These are phyloP conservation scores for Coluber constrictor DNA, from an alignment of 2,797 vertebrate species.

Conservation along the genomic window DNA sequence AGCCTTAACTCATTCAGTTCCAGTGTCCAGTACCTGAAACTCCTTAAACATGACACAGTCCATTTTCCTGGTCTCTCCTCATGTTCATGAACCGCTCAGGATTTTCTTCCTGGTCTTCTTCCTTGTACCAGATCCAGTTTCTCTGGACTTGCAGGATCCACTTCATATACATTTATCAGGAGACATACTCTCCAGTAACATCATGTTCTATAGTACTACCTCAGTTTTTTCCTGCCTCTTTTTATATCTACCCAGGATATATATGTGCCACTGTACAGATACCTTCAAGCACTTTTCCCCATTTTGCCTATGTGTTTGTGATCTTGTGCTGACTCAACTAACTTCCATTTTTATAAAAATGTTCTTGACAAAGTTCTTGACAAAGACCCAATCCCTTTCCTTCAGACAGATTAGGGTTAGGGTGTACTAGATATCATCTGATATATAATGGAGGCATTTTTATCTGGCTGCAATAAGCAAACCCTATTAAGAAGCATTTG, in stretches of 20 bases:
- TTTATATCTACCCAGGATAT: neutral
- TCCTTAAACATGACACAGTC: neutral
- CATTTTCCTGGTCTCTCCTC: neutral
- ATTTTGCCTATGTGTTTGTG: neutral
- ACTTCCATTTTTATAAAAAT: neutral
- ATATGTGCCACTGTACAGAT: neutral
- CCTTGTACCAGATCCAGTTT: neutral
- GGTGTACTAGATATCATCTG: neutral
- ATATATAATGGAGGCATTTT: neutral
- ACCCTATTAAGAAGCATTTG: neutral
- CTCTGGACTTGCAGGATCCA: neutral
- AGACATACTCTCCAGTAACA: neutral
- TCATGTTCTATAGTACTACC: neutral
- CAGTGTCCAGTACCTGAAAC: neutral
- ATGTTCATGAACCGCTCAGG: neutral
- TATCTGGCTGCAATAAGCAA: neutral
- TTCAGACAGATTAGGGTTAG: neutral
- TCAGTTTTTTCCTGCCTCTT: neutral
- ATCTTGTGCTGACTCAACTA: neutral
- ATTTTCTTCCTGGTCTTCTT: neutral
- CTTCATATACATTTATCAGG: neutral
- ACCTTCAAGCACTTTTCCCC: neutral
- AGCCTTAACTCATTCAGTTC: neutral
- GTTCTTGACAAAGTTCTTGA: neutral
- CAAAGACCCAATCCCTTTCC: neutral